Evolutionary conservation across 2,113 vertebrate genomes (phyloP).

Genomic region (Anser brachyrhynchus): DNA sequence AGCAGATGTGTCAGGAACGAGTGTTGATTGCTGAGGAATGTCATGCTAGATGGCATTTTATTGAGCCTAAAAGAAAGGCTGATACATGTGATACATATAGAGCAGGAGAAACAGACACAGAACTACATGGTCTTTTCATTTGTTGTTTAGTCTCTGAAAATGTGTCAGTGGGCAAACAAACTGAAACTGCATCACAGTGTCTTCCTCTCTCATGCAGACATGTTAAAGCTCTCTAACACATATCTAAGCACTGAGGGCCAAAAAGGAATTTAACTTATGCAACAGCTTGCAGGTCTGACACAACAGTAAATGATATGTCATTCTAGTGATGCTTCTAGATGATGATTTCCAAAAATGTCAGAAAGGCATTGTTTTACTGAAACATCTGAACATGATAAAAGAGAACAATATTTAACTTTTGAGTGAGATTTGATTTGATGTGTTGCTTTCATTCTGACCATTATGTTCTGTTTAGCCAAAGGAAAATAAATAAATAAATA

Average conservation of each 20-base stretch:
- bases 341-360: neutral
- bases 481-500: neutral
- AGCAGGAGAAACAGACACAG: neutral
- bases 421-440: neutral
- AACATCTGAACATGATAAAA: neutral
- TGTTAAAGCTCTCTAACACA: neutral
- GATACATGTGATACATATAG: neutral
- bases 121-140: neutral
- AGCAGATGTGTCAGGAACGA: neutral
- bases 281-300: conserved; percentile 13
- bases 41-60: neutral
- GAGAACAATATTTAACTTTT: neutral
- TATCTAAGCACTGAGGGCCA: neutral
- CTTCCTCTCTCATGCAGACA: neutral
- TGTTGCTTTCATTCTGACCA: neutral
- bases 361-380: neutral
- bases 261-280: neutral
- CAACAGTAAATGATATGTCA: neutral
- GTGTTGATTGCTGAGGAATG: neutral
- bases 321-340: neutral
- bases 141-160: neutral
- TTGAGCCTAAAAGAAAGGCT: neutral
- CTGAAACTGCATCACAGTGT: neutral
- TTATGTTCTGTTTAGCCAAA: neutral
- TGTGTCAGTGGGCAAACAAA: neutral